Percentiles rank a stretch among this genome's conserved stretches.
These are phyloP conservation scores for Netelia inedita DNA, from an alignment of 2,888 invertebrate genomes.

Conservation along the genomic window DNA sequence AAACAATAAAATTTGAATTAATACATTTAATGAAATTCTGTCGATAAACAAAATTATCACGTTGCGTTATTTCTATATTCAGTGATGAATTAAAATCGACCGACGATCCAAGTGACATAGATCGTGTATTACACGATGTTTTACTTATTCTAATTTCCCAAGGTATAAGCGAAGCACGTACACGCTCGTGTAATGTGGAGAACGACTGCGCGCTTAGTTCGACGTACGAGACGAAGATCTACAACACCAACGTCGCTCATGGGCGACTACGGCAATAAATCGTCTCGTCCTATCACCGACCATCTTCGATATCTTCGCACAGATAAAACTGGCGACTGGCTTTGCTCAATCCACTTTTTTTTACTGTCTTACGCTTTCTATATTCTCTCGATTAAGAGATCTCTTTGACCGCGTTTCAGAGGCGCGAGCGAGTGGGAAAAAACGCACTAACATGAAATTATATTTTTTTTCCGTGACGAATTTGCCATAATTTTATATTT, in stretches of 20 bases:
- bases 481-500: neutral
- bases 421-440: neutral
- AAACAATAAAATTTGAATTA: too few relatives aligned
- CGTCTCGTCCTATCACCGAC: conserved; percentile 22
- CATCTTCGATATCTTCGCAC: conserved; percentile 35
- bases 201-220: conserved; percentile 28
- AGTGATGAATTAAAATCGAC: neutral
- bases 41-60: neutral
- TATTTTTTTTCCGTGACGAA: neutral
- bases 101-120: neutral
- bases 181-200: conserved; percentile 16
- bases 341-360: conserved; percentile 48
- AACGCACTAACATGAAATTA: conserved; percentile 10
- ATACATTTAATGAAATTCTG: too few relatives aligned
- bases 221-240: conserved; percentile 23
- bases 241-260: conserved; percentile 41
- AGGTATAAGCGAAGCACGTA: conserved; percentile 52
- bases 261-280: conserved; percentile 27
- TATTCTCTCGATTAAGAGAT: conserved; percentile 18
- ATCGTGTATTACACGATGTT: conserved; percentile 41
- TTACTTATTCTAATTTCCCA: conserved; percentile 39
- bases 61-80: neutral
- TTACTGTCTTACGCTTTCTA: neutral
- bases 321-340: conserved; percentile 38
- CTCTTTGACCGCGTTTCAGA: neutral